Base-by-base conservation (phyloP, 2,113 vertebrate genomes). In the Sapajus apella region DNA sequence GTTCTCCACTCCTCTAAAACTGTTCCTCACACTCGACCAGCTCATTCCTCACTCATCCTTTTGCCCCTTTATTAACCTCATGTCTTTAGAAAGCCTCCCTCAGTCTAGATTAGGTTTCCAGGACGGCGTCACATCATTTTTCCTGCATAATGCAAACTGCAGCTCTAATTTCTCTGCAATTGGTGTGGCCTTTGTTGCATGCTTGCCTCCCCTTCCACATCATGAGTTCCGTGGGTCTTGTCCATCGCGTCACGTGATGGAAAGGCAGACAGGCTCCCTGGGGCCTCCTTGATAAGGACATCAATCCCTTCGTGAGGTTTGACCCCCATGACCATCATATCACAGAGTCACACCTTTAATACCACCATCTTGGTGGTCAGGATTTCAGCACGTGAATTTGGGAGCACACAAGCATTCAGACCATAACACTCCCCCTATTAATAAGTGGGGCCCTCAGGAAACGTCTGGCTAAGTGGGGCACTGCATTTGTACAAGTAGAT, bases 181-280 rank as follows among this genome's bases (percentile, higher is more conserved):
- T 23, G 1, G 0, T 81, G 27, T 56, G 4, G 37, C 1, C 3
- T 25, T n/a, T 27, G 10, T 23, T 3, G 16, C 0, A 5, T 21
- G 14, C 17, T 20, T 16, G 10, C 37, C 47, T n/a, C 37, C n/a
- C 35, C 32, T 76, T 32, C 43, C 37, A 56, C 13, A 18, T 2
- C 8, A 5, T 20, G 21, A 47, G 14, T 43, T 35, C 47, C 5
- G 0, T 14, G 17, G 73, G 66, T 43, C 66, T 52, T 18, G 20
- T 66, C 52, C 52, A 2, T n/a, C 3, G 1, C 13, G 7, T 17
- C 52, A 35, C 20, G 9, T 72, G 18, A 20, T 35, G 20, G 70
- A 72, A 37, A 10, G 70, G 8, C 17, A 72, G 20, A 64, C n/a
- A 37, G 0, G 70, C 72, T 73, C 18, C 37, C 72, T 73, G 72